These are phyloP conservation scores for Prorops nasuta DNA, from an alignment of 1,140 invertebrate genomes.

Conservation along the genomic window DNA sequence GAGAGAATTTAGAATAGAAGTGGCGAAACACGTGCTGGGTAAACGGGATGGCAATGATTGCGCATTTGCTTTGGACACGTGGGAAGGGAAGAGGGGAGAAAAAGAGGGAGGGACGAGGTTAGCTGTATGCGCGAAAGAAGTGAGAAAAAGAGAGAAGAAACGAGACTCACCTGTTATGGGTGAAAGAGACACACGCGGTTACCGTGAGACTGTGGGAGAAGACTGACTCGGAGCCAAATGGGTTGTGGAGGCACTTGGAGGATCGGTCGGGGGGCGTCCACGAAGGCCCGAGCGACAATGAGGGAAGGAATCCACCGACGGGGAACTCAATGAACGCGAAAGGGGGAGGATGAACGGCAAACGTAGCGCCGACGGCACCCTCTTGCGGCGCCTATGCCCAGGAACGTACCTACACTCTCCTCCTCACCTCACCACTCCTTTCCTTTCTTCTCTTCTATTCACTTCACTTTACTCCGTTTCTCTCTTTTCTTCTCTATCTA, in stretches of 20 bases:
- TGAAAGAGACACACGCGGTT: not conserved
- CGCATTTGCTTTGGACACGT: too few relatives aligned
- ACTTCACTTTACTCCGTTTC: not conserved
- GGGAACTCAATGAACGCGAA: constrained; percentile 5
- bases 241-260: constrained; percentile 18
- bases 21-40: constrained; percentile 23
- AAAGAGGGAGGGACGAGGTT: not conserved
- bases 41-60: too few relatives aligned
- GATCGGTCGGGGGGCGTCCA: constrained; percentile 12
- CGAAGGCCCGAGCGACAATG: constrained; percentile 20
- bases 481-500: not conserved
- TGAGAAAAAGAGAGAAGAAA: not conserved
- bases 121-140: not conserved
- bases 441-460: not conserved
- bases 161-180: too few relatives aligned
- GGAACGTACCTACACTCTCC: not conserved
- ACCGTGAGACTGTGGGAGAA: too few relatives aligned
- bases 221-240: too few relatives aligned
- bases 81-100: not conserved
- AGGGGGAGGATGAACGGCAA: constrained; percentile 37
- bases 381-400: not conserved
- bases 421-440: not conserved
- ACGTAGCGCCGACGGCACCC: constrained; percentile 20
- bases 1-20: constrained; percentile 9
- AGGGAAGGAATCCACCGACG: constrained; percentile 11